Conservation (phyloP, 1,140 invertebrate species). For the Coptotermes formosanus region DNA sequence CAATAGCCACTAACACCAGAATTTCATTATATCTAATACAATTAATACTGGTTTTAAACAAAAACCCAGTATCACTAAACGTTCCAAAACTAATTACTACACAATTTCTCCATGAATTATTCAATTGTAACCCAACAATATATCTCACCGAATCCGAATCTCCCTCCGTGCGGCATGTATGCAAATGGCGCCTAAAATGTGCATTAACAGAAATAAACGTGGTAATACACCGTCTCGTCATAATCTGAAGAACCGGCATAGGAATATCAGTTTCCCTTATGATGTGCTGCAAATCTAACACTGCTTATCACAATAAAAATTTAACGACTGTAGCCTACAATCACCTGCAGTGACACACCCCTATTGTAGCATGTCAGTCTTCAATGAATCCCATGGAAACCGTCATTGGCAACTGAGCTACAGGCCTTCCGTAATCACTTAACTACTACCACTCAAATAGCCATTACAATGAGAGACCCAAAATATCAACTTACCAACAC, state of each 20-base stretch:
- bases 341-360: background rate
- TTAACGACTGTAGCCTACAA: background rate
- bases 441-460: no score
- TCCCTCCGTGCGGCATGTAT: conserved; percentile 12
- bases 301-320: no score
- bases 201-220: background rate
- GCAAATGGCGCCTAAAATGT: conserved; percentile 17
- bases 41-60: no score
- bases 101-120: no score
- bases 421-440: background rate
- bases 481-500: background rate
- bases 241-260: background rate
- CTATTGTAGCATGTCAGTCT: background rate
- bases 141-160: background rate
- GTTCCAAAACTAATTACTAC: no score
- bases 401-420: background rate
- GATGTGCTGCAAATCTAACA: no score
- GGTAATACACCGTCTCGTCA: background rate
- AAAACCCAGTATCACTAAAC: no score
- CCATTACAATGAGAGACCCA: no score
- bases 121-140: background rate
- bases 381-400: background rate
- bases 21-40: background rate
- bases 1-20: background rate
- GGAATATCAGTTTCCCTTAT: background rate